phyloP scores from a whole-genome alignment of 2,797 vertebrate genomes.

The Rhodeus uyekii region DNA sequence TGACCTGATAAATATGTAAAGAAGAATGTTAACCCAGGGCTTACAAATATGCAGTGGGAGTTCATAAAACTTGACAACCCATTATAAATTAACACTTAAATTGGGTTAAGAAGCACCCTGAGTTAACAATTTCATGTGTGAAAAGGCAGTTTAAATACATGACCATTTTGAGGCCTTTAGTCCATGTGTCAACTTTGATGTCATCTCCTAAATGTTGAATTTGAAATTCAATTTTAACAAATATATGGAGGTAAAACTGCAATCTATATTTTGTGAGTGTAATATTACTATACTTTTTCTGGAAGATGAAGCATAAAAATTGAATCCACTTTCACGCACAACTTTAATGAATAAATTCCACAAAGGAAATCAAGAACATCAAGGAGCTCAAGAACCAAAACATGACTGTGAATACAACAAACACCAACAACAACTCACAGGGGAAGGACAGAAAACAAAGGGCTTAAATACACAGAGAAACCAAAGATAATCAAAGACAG shows the following conservation, averaged over 20 bases:
- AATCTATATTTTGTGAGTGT: background rate
- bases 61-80: background rate
- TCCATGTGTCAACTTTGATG: background rate
- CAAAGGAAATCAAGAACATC: too few relatives aligned
- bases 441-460: too few relatives aligned
- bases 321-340: too few relatives aligned
- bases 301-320: too few relatives aligned
- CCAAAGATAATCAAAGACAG: too few relatives aligned
- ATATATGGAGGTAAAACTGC: background rate
- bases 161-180: background rate
- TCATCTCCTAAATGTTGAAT: background rate
- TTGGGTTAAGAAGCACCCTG: background rate
- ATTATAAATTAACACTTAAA: background rate
- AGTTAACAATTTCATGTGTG: background rate
- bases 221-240: background rate
- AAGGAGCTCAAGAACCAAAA: too few relatives aligned
- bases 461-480: too few relatives aligned
- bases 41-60: background rate
- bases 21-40: background rate
- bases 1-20: background rate
- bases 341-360: too few relatives aligned
- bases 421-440: too few relatives aligned
- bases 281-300: background rate
- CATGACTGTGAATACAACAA: too few relatives aligned
- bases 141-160: background rate